Evolutionary conservation across 1,140 invertebrate species (phyloP), one percentile per base, ranked within the genome.

Genomic region (Chionoecetes opilio): DNA sequence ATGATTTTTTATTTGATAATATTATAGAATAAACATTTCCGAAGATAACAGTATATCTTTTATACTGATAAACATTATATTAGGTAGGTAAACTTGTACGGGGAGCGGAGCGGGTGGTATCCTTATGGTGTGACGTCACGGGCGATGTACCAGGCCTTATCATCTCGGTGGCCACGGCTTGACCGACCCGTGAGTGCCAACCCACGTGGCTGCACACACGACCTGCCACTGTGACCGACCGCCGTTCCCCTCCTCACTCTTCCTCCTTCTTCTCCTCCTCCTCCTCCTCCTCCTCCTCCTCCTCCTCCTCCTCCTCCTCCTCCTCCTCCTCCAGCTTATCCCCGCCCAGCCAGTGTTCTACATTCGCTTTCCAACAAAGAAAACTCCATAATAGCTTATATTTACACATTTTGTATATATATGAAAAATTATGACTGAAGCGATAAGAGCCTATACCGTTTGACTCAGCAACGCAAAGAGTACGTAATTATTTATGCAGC

Each of bases 141-240:
- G n/a, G n/a, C n/a, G n/a, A n/a, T n/a, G n/a, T n/a, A n/a, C n/a
- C n/a, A n/a, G n/a, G n/a, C n/a, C n/a, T n/a, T n/a, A n/a, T n/a
- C n/a, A n/a, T n/a, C n/a, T n/a, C n/a, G n/a, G n/a, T n/a, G n/a
- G n/a, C n/a, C n/a, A n/a, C n/a, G n/a, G n/a, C 41, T n/a, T 26
- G 21, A n/a, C 63, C 63, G 63, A 75, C 63, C 63, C 63, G 63
- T 75, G 63, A 75, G 63, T 21, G n/a, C 63, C 63, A 17, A 75
- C 63, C 63, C 63, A 75, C 63, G 63, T 75, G 63, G 63, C 63
- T 26, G 21, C 63, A 75, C 63, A 75, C 63, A 75, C 63, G 63
- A 75, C 63, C 63, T 75, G 63, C 63, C 63, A 26, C 63, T 75
- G 63, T 75, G 63, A 75, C 63, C 63, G 63, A 26, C 63, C 63